Evolutionary conservation across 2,888 invertebrate species (phyloP), one percentile per base, ranked within the genome.

Genomic region (Melipona bicolor): DNA sequence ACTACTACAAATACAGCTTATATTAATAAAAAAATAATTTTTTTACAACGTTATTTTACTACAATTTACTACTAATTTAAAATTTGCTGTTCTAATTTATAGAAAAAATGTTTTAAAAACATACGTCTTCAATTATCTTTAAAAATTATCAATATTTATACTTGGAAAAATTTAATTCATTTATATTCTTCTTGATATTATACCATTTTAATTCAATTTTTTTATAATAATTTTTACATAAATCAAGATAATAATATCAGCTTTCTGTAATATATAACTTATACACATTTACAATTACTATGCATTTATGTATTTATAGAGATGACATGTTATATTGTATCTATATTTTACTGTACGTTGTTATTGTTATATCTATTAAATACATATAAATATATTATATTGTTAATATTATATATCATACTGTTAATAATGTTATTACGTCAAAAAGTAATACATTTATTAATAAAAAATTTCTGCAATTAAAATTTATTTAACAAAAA

Each of bases 271-370:
- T 54, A 54, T n/a, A 15, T 13, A 54, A 54, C 13, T 32, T 27
- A 21, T 54, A 36, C 19, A 59, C 13, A 17, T 15, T 59, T 71
- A 59, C 36, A 59, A 59, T 71, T 43, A 24, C 43, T 71, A 43
- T 59, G 24, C n/a, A 49, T 62, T 27, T 27, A 21, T 49, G 27
- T 11, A 36, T 19, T 64, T 64, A n/a, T 64, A 64, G 54, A 50
- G 17, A 73, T n/a, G 21, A 73, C 19, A 56, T 79, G 36, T 71
- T 78, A 4, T 64, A 80, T 36, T 52, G 50, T 80, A 79, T n/a
- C 56, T 59, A 80, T 67, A 79, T 74, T 74, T 75, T 81, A 69
- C 56, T 70, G 50, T 76, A 77, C 27, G 61, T 67, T 81, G 65
- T 77, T 77, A 67, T 59, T 77, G 54, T 70, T 81, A 43, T 77